Evolutionary conservation across 2,888 invertebrate species (phyloP), one percentile per base, ranked within the genome.

Genomic region (Leptothorax acervorum): DNA sequence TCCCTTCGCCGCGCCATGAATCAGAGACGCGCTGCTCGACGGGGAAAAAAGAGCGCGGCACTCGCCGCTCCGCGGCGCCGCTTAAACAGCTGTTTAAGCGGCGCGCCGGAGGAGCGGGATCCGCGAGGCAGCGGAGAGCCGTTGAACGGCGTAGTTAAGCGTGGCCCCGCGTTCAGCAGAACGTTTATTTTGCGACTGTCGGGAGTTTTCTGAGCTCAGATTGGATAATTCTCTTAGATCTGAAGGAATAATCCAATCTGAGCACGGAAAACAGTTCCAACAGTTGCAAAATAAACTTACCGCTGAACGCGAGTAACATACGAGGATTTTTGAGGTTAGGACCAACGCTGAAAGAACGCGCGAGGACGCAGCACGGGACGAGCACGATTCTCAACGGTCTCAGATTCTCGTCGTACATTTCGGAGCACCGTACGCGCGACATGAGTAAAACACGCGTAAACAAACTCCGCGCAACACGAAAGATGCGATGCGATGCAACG

Each of bases 241-340:
- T 23, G 0, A 23, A 23, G 23, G 23, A 23, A 23, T 23, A 23
- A 23, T 23, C 23, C 23, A 23, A 23, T 23, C 23, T 23, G 23
- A 23, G 23, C 23, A 23, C 23, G 0, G 23, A 23, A 23, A 23
- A 23, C 23, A 23, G 23, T 23, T 23, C 23, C 23, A 23, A 23
- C 23, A 23, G 23, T 23, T 23, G 23, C 23, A 23, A 23, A 23
- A 23, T 23, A 23, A 23, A 23, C 23, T 23, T 23, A 23, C 23
- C 0, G 23, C 23, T 23, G 23, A 23, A 23, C 23, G 23, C 23
- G 23, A 23, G 23, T 23, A 23, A 23, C 23, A 0, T 23, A 23
- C 23, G 23, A 23, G 23, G 23, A 23, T 23, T 23, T 23, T 23
- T 81, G 86, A 90, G 90, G 90, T 90, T 90, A 90, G 86, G 85